Evolutionary conservation across 2,113 vertebrate genomes (phyloP), one percentile per base, ranked within the genome.

Genomic region (Leptobrachium leishanense): DNA sequence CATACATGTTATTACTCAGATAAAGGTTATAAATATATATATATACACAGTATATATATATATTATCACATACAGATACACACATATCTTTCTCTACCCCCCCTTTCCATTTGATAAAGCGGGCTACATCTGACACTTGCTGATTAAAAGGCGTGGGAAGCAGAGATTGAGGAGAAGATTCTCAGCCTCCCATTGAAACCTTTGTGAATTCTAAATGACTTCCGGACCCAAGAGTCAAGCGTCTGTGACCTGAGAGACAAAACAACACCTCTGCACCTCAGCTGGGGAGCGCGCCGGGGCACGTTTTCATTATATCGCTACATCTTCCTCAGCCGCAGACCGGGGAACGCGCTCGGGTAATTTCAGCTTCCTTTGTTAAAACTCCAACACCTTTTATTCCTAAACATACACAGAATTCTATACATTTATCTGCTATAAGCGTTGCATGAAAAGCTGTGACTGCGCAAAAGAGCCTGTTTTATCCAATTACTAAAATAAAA

Each of bases 171-270:
- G 66, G 74, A 76, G 65, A 76, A 67, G 63, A 76, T 42, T 76
- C 50, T 12, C 72, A 20, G 74, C 40, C 44, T 75, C 43, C 46
- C 41, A 76, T 76, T 67, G 74, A 76, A 66, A 67, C 74, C 74
- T 76, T 67, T 76, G 74, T 67, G 74, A 76, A 76, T 76, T 68
- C 50, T 76, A 66, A 76, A 68, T 76, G 74, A 76, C 31, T 68
- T 15, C 42, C 4, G 40, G 74, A 68, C 64, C 50, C 50, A 43
- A 41, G 74, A 76, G 62, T 75, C 74, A 75, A 67, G 63, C 11
- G 54, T 75, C 64, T 68, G 74, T 57, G 65, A 76, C 65, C 65
- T 68, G 41, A 68, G 39, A 68, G 8, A 67, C 73, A 76, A 57
- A 67, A 54, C 43, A 65, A 20, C 59, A 13, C 57, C 62, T 50